Conservation (phyloP, 37 sponge, comb jelly and placozoan species). For the Corticium candelabrum region DNA sequence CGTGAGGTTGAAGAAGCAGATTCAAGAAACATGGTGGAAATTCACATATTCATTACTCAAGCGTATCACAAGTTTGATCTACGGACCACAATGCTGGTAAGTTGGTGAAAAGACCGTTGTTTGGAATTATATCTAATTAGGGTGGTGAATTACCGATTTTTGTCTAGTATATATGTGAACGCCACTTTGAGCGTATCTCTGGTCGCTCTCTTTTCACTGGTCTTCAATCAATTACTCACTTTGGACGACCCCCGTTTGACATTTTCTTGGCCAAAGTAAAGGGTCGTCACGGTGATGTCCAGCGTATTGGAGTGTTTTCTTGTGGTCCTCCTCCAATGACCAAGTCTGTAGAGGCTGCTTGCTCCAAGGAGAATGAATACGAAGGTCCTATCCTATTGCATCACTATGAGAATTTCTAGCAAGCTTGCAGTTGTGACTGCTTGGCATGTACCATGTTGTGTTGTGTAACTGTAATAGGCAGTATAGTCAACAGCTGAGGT, state of each 20-base stretch:
- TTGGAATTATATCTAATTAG: neutral
- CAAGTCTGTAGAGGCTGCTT: slow-evolving; percentile 79
- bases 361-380: slow-evolving; percentile 71
- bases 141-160: neutral
- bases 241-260: slow-evolving; percentile 89
- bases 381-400: slow-evolving; percentile 85
- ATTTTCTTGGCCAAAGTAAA: slow-evolving; percentile 76
- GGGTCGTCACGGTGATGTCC: slow-evolving; percentile 60
- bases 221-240: slow-evolving; percentile 80
- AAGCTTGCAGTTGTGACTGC: no score
- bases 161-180: slow-evolving; percentile 86
- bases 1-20: slow-evolving; percentile 74
- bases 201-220: slow-evolving; percentile 91
- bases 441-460: no score
- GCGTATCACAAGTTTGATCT: slow-evolving; percentile 97
- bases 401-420: slow-evolving; percentile 94
- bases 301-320: slow-evolving; percentile 90
- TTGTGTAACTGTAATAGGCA: no score
- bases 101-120: slow-evolving; percentile 2
- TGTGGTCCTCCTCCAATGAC: slow-evolving; percentile 98
- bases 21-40: slow-evolving; percentile 56
- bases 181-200: slow-evolving; percentile 92
- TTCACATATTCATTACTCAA: slow-evolving; percentile 90
- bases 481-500: no score
- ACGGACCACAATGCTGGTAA: slow-evolving; percentile 93